phyloP scores from a whole-genome alignment of 2,797 vertebrate genomes.

The Nannoperca australis region DNA sequence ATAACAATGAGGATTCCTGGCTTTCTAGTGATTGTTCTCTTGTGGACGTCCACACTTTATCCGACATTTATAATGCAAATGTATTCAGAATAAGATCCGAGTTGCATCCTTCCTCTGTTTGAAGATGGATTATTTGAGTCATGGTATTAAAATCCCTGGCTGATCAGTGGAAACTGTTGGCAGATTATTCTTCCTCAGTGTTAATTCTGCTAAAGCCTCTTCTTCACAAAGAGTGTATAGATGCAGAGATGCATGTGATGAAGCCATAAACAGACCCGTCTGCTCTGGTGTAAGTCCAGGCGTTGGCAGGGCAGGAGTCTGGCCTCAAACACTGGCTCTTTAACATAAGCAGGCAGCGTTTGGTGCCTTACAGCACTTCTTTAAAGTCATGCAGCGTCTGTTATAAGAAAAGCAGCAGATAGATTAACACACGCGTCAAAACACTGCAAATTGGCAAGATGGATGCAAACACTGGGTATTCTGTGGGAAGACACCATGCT shows the following conservation, averaged over 20 bases:
- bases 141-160: constrained; percentile 19
- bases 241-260: constrained; percentile 29
- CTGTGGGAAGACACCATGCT: background rate
- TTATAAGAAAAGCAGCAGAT: background rate
- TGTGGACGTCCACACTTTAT: background rate
- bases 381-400: constrained; percentile 26
- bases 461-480: background rate
- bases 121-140: constrained; percentile 40
- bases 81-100: constrained; percentile 34
- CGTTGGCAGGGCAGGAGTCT: constrained; percentile 5
- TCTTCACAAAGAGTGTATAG: constrained; percentile 18
- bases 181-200: constrained; percentile 29
- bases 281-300: constrained; percentile 17
- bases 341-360: constrained; percentile 3
- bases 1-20: background rate
- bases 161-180: constrained; percentile 29
- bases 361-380: constrained; percentile 1
- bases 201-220: constrained; percentile 33
- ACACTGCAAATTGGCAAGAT: constrained; percentile 11
- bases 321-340: background rate
- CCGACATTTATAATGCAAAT: constrained; percentile 24
- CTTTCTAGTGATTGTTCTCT: background rate
- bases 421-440: background rate
- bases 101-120: constrained; percentile 21
- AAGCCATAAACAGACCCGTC: constrained; percentile 15